These are phyloP conservation scores for Contarinia nasturtii DNA, from an alignment of 1,140 invertebrate species.

Conservation along the genomic window DNA sequence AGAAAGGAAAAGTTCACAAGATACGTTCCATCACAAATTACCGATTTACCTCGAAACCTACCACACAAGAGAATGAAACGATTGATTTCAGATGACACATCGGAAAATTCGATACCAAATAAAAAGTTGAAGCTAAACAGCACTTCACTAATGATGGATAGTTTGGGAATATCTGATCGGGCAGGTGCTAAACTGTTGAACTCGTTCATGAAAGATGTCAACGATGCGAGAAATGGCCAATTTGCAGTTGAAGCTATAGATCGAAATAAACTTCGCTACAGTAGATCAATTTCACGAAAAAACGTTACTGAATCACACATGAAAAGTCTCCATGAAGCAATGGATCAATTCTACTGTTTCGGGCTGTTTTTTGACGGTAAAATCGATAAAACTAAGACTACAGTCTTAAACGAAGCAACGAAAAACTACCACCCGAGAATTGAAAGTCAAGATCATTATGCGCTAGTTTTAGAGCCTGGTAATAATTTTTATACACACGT, in stretches of 20 bases:
- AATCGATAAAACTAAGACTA: background rate
- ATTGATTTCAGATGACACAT: no score
- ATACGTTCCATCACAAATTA: no score
- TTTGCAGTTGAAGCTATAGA: background rate
- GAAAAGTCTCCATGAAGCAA: background rate
- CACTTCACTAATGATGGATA: no score
- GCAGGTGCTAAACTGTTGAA: background rate
- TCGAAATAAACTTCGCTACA: background rate
- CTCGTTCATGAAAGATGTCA: background rate
- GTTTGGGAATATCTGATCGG: background rate
- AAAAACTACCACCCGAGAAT: background rate
- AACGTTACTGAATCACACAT: background rate
- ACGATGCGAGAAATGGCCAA: background rate
- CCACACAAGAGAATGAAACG: no score
- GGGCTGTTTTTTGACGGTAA: background rate
- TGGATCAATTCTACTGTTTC: background rate
- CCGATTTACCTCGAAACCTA: no score
- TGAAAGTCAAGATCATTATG: background rate
- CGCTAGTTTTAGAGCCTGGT: no score
- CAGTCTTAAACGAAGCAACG: background rate
- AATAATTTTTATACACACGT: no score
- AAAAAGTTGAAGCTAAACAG: no score
- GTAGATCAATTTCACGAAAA: background rate
- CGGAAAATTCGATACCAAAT: no score
- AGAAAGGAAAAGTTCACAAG: no score